phyloP scores from a whole-genome alignment of 37 sponge, comb jelly and placozoan species.

The Geodia barretti region DNA sequence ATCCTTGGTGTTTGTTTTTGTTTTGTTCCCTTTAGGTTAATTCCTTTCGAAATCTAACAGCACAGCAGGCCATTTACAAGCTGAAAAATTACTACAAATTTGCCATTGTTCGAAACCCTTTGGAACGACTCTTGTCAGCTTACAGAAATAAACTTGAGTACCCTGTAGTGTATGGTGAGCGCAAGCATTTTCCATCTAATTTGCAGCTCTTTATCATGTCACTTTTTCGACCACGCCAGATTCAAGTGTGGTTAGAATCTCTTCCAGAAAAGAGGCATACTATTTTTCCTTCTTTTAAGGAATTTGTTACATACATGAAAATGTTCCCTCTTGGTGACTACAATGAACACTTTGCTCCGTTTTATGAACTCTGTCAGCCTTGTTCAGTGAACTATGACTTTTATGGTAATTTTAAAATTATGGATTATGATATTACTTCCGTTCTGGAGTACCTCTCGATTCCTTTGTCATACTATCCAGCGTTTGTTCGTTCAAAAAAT shows the following conservation, averaged over 20 bases:
- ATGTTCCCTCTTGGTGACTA: not conserved
- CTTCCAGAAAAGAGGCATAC: too few species aligned
- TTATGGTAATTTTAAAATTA: constrained; percentile 43
- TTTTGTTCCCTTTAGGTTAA: constrained; percentile 37
- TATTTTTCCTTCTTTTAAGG: constrained; percentile 34
- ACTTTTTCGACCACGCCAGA: not conserved
- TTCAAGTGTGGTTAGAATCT: constrained; percentile 17
- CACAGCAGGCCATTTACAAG: constrained; percentile 23
- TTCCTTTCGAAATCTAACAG: constrained; percentile 29
- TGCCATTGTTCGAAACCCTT: constrained; percentile 57
- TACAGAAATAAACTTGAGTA: constrained; percentile 58
- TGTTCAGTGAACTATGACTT: constrained; percentile 56
- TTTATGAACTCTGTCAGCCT: constrained; percentile 53
- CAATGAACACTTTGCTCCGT: constrained; percentile 59
- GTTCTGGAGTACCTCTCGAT: constrained; percentile 43
- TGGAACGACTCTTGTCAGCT: constrained; percentile 59
- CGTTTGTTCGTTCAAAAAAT: not conserved
- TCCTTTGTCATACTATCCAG: constrained; percentile 35
- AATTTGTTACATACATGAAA: constrained; percentile 28
- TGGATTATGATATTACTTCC: constrained; percentile 34
- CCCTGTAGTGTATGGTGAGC: constrained; percentile 8
- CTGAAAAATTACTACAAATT: constrained; percentile 66
- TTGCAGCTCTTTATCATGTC: constrained; percentile 17
- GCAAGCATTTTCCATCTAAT: constrained; percentile 24
- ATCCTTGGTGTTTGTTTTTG: too few species aligned